Base-by-base conservation (phyloP, 2,888 invertebrate genomes). In the Aricia artaxerxes region DNA sequence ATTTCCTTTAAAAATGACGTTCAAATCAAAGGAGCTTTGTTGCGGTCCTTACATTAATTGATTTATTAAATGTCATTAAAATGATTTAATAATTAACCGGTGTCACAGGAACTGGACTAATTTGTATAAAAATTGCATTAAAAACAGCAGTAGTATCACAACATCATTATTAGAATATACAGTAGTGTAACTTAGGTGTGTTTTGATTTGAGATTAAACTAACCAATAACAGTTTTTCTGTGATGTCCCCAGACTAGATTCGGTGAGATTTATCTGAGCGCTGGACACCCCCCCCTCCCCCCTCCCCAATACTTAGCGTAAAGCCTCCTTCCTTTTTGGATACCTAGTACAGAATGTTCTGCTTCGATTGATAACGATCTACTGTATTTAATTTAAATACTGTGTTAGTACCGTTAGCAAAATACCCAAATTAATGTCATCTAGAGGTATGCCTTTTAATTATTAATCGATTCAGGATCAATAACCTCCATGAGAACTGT, bases 101-200 rank as follows among this genome's bases (percentile, higher is more conserved):
- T 31, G 64, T 31, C 31, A 11, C 64, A 64, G 64, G 64, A 64
- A 64, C 64, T 64, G 31, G 64, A 24, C 16, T 7, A 24, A 64
- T 64, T 64, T 64, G 64, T 64, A 64, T 64, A 64, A 64, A 64
- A 64, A 64, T 11, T 31, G 3, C 64, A 64, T 64, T 64, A 31
- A 64, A 64, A 40, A 40, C 40, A 40, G 40, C 40, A 40, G 40
- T 5, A 6, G 40, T 40, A 40, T 6, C 40, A 40, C 40, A 40
- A 40, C 40, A 40, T 40, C 5, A 40, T 40, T 40, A 40, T 24
- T 24, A 24, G 24, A 24, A 24, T 24, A 24, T 24, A 24, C 24
- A 24, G 24, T 24, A 24, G 24, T 24, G 24, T 24, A 24, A 24
- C 24, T 24, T 24, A 24, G 24, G 24, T 24, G 24, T 24, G 24